Conservation (phyloP, 2,113 vertebrate species). For the Carassius auratus region DNA sequence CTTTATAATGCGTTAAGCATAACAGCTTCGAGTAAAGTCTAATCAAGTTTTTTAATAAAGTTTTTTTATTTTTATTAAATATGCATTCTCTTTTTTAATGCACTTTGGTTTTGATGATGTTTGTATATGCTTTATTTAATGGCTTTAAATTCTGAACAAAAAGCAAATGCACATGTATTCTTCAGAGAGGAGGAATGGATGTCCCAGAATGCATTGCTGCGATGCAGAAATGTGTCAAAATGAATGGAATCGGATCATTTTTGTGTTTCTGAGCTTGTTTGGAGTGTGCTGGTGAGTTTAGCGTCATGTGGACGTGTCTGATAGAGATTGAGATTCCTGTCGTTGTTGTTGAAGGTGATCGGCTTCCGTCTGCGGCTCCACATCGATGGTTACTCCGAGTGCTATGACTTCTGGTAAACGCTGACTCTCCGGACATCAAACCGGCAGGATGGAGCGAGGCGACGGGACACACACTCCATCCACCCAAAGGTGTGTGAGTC, state of each 20-base stretch:
- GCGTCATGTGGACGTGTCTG: not conserved
- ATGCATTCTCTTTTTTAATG: not conserved
- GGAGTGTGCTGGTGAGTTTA: not conserved
- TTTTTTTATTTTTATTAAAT: not conserved
- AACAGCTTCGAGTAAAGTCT: no score
- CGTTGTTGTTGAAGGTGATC: conserved; percentile 68
- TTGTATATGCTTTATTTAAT: no score
- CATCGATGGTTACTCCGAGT: conserved; percentile 76
- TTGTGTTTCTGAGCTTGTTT: not conserved
- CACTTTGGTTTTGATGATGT: no score
- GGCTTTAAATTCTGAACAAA: not conserved
- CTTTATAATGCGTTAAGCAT: no score
- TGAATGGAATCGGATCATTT: not conserved
- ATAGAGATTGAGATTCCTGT: not conserved
- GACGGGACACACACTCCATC: conserved; percentile 74
- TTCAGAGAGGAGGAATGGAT: not conserved
- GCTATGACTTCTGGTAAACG: conserved; percentile 81
- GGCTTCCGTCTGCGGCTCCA: conserved; percentile 77
- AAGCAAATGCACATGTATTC: not conserved
- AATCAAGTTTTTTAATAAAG: no score
- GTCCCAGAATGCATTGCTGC: not conserved
- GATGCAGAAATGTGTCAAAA: not conserved
- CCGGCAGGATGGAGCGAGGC: conserved; percentile 73
- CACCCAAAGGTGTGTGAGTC: conserved; percentile 72
- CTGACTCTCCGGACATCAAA: conserved; percentile 72